Conservation (phyloP, 2,888 invertebrate genomes). For the Rhingia rostrata region DNA sequence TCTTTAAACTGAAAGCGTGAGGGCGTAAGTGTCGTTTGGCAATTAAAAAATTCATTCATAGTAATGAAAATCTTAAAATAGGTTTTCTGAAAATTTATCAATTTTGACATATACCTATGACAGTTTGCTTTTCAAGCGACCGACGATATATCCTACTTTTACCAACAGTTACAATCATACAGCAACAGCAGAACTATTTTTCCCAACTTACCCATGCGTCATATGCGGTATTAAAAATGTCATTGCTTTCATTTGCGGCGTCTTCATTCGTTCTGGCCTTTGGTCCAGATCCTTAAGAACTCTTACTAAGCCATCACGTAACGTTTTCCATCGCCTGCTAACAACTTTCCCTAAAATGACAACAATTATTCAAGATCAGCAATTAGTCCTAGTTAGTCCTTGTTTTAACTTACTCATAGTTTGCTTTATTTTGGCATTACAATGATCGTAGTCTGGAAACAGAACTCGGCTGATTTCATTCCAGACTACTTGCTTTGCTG, state of each 20-base stretch:
- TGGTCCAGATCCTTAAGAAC: not conserved
- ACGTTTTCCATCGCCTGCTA: not conserved
- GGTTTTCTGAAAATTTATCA: no score
- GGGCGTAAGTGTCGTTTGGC: no score
- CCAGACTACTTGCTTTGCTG: not conserved
- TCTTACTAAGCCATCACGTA: not conserved
- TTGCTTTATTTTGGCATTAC: not conserved
- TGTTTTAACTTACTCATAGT: not conserved
- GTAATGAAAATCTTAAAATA: no score
- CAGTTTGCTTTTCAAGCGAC: no score
- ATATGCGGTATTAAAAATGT: not conserved
- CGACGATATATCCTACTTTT: no score
- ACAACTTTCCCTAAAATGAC: not conserved
- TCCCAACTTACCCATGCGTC: not conserved
- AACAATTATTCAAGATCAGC: not conserved
- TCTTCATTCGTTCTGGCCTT: not conserved
- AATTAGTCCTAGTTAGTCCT: not conserved
- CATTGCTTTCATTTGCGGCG: not conserved
- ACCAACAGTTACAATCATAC: no score
- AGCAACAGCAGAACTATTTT: no score
- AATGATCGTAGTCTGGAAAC: not conserved
- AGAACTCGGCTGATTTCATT: not conserved
- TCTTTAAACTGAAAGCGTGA: no score
- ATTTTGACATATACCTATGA: no score
- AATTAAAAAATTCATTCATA: no score